Percentiles rank a stretch among this genome's conserved stretches.
phyloP scores from a whole-genome alignment of 2,888 invertebrate species.

The Tanypteryx hageni region DNA sequence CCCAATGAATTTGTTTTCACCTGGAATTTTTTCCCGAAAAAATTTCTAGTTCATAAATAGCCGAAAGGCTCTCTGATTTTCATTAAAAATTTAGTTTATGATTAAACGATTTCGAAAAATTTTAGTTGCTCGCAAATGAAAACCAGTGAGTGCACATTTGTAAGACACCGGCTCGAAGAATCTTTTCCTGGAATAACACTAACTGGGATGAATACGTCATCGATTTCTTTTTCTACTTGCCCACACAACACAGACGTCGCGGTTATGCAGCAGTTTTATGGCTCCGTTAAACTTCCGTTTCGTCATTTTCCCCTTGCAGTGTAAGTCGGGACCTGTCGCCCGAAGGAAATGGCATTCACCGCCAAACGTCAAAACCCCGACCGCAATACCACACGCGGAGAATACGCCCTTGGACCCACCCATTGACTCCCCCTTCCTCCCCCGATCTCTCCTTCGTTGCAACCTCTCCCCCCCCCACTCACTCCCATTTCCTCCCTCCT shows the following conservation, averaged over 20 bases:
- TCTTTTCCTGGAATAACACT: too few species aligned
- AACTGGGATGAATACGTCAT: too few species aligned
- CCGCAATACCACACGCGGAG: slow-evolving; percentile 24
- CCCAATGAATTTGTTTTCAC: too few species aligned
- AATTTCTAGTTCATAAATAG: too few species aligned
- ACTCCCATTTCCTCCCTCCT: background rate
- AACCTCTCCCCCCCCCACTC: background rate
- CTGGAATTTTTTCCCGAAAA: too few species aligned
- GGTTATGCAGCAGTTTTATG: background rate
- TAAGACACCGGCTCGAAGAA: too few species aligned
- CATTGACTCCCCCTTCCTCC: background rate
- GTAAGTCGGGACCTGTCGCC: slow-evolving; percentile 20
- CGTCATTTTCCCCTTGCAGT: background rate
- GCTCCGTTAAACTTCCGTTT: background rate
- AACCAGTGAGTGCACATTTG: too few species aligned
- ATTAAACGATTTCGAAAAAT: too few species aligned
- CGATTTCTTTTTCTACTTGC: background rate
- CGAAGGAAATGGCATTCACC: slow-evolving; percentile 7
- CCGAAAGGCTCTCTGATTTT: too few species aligned
- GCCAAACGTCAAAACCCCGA: slow-evolving; percentile 24
- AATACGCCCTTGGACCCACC: slow-evolving; percentile 20
- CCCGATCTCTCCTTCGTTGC: background rate
- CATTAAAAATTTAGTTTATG: too few species aligned
- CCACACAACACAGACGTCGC: background rate
- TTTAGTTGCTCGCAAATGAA: too few species aligned